Evolutionary conservation across 2,888 invertebrate genomes (phyloP).

Genomic region (Antheraea assamensis): DNA sequence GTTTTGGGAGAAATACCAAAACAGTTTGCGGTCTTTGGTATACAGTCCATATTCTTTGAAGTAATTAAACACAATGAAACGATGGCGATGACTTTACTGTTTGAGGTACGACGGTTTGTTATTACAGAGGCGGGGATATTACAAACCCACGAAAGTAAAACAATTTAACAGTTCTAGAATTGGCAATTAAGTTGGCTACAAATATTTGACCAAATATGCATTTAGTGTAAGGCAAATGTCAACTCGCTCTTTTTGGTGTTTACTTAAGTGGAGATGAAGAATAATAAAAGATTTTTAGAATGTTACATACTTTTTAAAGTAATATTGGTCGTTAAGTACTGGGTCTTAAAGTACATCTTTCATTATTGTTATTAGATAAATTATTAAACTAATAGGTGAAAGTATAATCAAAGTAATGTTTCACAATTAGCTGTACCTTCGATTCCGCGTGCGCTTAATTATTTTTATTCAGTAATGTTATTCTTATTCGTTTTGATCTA

Average conservation of each 20-base stretch:
- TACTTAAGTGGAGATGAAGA: not conserved
- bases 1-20: not conserved
- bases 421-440: no score
- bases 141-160: not conserved
- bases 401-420: no score
- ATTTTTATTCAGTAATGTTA: no score
- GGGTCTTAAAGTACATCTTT: not conserved
- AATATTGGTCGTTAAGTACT: no score
- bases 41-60: slow-evolving; percentile 27
- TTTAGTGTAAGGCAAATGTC: not conserved
- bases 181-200: slow-evolving; percentile 15
- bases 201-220: slow-evolving; percentile 2
- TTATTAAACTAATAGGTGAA: no score
- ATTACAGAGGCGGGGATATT: not conserved
- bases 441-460: no score
- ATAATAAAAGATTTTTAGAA: not conserved
- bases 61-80: slow-evolving; percentile 39
- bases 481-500: no score
- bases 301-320: not conserved
- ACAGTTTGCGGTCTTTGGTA: not conserved
- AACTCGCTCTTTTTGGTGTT: not conserved
- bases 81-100: slow-evolving; percentile 39
- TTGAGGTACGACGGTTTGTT: slow-evolving; percentile 26
- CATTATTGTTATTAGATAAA: not conserved
- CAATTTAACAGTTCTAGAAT: slow-evolving; percentile 16